Evolutionary conservation across 2,113 vertebrate genomes (phyloP).

Genomic region (Neolamprologus hecqui): DNA sequence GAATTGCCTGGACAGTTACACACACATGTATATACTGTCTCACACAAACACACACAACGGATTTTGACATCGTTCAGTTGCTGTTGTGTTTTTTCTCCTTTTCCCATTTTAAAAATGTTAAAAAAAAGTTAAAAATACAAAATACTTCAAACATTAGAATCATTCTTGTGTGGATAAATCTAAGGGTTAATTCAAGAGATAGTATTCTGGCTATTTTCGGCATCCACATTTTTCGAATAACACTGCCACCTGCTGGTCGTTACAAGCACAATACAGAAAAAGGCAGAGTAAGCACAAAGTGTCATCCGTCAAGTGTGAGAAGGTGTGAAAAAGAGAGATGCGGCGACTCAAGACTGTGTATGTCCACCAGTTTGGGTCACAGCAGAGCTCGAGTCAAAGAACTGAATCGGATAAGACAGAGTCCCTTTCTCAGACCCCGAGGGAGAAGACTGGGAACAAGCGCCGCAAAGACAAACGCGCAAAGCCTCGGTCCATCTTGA

Average conservation of each 20-base stretch:
- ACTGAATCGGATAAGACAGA: neutral
- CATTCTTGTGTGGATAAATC: neutral
- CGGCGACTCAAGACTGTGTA: neutral
- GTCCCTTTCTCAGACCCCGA: rapidly evolving
- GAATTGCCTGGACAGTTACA: neutral
- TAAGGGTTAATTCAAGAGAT: neutral
- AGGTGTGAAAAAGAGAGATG: neutral
- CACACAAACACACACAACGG: neutral
- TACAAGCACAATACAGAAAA: neutral
- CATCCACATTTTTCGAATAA: neutral
- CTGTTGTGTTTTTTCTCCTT: neutral
- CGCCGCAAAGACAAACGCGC: neutral
- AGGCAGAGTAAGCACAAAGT: neutral
- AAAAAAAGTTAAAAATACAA: neutral
- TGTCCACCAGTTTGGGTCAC: neutral
- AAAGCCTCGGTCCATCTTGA: neutral
- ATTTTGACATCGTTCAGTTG: neutral
- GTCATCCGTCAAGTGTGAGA: neutral
- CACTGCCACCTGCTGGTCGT: neutral
- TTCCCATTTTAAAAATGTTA: neutral
- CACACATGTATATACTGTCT: neutral
- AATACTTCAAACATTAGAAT: neutral
- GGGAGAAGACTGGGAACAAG: neutral
- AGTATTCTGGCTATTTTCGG: neutral
- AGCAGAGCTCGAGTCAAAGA: neutral